phyloP scores from a whole-genome alignment of 1,140 invertebrate species.

The Caerostris darwini region DNA sequence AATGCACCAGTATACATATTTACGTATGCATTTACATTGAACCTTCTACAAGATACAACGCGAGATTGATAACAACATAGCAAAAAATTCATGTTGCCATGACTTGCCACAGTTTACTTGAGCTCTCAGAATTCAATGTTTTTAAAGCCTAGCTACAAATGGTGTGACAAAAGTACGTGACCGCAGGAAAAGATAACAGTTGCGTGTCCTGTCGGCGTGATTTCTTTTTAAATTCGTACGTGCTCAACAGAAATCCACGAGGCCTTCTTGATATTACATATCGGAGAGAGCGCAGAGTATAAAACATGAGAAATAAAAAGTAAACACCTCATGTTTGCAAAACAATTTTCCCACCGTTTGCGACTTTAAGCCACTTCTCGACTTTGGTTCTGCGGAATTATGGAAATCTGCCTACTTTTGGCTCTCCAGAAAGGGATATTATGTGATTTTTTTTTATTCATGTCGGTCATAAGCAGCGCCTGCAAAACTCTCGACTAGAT shows the following conservation, averaged over 20 bases:
- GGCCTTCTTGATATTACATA: not conserved
- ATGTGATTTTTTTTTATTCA: not conserved
- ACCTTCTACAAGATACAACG: too few species aligned
- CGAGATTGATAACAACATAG: too few species aligned
- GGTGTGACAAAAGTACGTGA: not conserved
- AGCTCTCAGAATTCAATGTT: not conserved
- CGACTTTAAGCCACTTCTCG: not conserved
- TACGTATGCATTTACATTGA: too few species aligned
- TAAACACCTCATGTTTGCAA: not conserved
- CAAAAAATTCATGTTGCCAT: too few species aligned
- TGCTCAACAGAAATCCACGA: not conserved
- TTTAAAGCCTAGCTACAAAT: not conserved
- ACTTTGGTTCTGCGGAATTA: not conserved
- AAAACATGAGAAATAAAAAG: not conserved
- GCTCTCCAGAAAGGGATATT: not conserved
- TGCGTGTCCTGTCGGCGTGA: not conserved
- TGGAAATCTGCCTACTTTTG: not conserved
- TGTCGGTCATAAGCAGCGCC: not conserved
- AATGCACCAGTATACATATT: too few species aligned
- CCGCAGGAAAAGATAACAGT: not conserved
- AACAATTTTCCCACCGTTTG: not conserved
- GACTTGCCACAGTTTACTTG: too few species aligned
- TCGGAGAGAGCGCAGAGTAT: too few species aligned
- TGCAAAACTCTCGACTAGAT: not conserved
- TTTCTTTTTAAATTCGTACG: not conserved